These are phyloP conservation scores for Drosophila pallidifrons DNA, from an alignment of 1,140 invertebrate species.

Conservation along the genomic window DNA sequence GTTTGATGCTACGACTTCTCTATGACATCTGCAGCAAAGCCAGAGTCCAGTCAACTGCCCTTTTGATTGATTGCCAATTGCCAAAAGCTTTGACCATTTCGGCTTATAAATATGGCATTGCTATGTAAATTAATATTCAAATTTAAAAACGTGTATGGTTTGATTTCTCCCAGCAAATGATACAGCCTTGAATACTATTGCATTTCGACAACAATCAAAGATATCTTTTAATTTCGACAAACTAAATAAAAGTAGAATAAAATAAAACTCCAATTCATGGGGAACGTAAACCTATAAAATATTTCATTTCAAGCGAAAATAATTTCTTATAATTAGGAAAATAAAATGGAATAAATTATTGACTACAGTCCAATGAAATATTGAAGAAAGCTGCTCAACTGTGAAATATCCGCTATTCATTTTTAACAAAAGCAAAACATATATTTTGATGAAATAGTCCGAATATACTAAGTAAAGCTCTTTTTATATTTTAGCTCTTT, in stretches of 20 bases:
- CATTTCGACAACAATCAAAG: neutral
- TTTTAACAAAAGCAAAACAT: too few species aligned
- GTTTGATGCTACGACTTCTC: conserved; percentile 24
- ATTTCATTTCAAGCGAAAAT: neutral
- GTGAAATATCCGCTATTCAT: too few species aligned
- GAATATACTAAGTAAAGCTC: too few species aligned
- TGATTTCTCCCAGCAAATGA: neutral
- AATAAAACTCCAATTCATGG: neutral
- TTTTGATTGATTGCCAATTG: conserved; percentile 44
- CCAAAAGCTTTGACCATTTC: neutral
- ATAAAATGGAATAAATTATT: too few species aligned
- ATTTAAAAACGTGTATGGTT: neutral
- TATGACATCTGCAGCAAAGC: neutral
- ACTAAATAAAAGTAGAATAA: neutral
- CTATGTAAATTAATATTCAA: neutral
- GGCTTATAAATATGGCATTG: conserved; percentile 10
- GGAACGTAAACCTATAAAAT: neutral
- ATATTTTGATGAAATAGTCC: too few species aligned
- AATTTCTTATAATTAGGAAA: too few species aligned
- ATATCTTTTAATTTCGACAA: neutral
- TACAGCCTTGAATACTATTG: neutral
- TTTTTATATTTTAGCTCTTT: too few species aligned
- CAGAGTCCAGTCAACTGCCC: conserved; percentile 18
- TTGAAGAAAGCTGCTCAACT: too few species aligned
- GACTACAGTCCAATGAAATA: too few species aligned